Evolutionary conservation across 53 echinoderm and acorn worm species (phyloP).

Genomic region (Zoroaster sp.): DNA sequence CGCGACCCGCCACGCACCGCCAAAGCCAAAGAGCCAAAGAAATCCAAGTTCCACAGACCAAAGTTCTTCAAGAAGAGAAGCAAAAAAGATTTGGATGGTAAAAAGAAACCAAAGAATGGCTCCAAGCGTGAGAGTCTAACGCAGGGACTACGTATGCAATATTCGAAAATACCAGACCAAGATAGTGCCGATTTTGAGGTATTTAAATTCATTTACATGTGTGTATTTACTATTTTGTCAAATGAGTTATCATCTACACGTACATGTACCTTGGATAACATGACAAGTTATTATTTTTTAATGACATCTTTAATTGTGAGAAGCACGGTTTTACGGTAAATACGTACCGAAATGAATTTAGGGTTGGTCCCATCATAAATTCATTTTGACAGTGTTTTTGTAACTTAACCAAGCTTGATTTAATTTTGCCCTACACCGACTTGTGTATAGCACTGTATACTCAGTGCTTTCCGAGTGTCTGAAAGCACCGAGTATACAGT

Average conservation of each 20-base stretch:
- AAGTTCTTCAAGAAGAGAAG: slow-evolving; percentile 53
- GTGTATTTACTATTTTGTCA: slow-evolving; percentile 7
- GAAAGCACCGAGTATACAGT: too few species aligned
- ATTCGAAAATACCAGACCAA: slow-evolving; percentile 80
- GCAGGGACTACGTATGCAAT: slow-evolving; percentile 78
- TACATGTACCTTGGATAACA: too few species aligned
- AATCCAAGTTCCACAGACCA: slow-evolving; percentile 35
- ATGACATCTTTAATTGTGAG: too few species aligned
- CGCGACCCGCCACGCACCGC: slow-evolving; percentile 55
- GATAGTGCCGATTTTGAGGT: slow-evolving; percentile 83
- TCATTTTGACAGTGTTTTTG: too few species aligned
- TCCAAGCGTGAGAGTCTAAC: slow-evolving; percentile 37
- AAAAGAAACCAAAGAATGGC: slow-evolving; percentile 44
- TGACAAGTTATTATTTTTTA: too few species aligned
- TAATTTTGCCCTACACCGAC: too few species aligned
- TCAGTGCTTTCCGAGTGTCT: too few species aligned
- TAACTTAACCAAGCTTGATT: too few species aligned
- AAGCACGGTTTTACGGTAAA: too few species aligned
- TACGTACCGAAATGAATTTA: too few species aligned
- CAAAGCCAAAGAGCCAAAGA: slow-evolving; percentile 12
- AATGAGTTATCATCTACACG: not conserved
- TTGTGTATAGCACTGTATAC: too few species aligned
- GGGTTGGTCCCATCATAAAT: too few species aligned
- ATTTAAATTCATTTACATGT: slow-evolving; percentile 1
- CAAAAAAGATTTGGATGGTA: slow-evolving; percentile 35